Conservation (phyloP, 2,797 vertebrate species). For the Acropternis orthonyx region DNA sequence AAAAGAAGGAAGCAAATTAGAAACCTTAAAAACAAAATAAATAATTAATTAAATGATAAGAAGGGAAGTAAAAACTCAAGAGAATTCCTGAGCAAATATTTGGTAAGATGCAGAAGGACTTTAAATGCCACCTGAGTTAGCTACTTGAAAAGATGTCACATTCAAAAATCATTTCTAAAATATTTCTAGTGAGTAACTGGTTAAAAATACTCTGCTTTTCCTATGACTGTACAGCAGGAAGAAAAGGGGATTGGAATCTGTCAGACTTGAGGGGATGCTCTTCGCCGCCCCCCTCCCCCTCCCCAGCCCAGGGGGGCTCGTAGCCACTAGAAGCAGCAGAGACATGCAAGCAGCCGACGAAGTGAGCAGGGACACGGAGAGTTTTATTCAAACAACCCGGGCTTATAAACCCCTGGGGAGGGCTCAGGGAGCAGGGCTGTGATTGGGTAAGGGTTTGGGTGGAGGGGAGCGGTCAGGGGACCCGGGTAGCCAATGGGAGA, state of each 20-base stretch:
- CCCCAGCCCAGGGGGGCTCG: too few species aligned
- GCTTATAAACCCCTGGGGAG: too few species aligned
- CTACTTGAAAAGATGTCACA: not conserved
- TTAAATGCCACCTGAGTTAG: not conserved
- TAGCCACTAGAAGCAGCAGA: too few species aligned
- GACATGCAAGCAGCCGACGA: too few species aligned
- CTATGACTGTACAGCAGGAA: not conserved
- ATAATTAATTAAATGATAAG: not conserved
- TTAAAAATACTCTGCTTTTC: not conserved
- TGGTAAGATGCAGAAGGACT: not conserved
- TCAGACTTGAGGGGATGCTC: too few species aligned
- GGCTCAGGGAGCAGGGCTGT: too few species aligned
- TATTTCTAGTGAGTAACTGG: not conserved
- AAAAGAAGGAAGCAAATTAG: not conserved
- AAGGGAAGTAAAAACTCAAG: not conserved
- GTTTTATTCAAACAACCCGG: too few species aligned
- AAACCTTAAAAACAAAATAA: not conserved
- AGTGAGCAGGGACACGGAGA: too few species aligned
- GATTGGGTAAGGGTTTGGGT: too few species aligned
- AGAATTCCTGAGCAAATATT: not conserved
- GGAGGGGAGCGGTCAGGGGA: too few species aligned
- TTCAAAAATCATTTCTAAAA: not conserved
- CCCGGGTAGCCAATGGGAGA: too few species aligned
- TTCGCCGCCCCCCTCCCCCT: too few species aligned
- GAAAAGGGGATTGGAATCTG: not conserved